These are phyloP conservation scores for Ormyrus thymus DNA, from an alignment of 2,888 invertebrate genomes.

Conservation along the genomic window DNA sequence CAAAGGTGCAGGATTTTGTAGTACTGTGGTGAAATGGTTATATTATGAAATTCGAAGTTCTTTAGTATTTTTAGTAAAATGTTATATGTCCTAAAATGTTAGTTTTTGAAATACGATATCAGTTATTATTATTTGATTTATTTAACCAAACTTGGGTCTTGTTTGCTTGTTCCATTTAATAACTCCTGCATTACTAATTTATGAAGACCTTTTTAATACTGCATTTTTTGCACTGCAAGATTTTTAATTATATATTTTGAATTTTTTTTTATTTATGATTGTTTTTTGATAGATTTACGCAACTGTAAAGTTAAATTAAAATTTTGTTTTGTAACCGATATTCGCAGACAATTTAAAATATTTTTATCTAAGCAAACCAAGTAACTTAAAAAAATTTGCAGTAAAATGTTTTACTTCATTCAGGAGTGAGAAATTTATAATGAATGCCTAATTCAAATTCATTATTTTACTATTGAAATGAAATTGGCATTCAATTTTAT, in stretches of 20 bases:
- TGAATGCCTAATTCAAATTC: constrained; percentile 14
- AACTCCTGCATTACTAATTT: constrained; percentile 41
- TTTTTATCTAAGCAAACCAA: not conserved
- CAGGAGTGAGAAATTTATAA: constrained; percentile 39
- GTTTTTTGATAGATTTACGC: not conserved
- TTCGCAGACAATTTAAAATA: constrained; percentile 24
- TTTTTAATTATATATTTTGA: constrained; percentile 22
- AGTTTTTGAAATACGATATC: constrained; percentile 26
- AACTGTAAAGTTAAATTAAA: not conserved
- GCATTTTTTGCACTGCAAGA: constrained; percentile 41
- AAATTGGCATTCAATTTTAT: constrained; percentile 27
- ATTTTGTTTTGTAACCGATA: constrained; percentile 1
- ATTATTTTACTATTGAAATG: not conserved
- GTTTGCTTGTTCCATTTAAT: constrained; percentile 45
- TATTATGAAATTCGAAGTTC: constrained; percentile 7
- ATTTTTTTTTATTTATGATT: not conserved
- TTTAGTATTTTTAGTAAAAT: not conserved
- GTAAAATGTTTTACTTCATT: constrained; percentile 15
- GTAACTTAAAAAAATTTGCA: constrained; percentile 13
- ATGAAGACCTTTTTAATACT: constrained; percentile 33
- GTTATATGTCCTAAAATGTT: constrained; percentile 20
- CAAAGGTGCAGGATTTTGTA: constrained; percentile 30
- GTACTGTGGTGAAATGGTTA: constrained; percentile 40
- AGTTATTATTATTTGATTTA: constrained; percentile 27
- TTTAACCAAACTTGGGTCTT: constrained; percentile 41